These are phyloP conservation scores for Archocentrus centrarchus DNA, from an alignment of 2,113 vertebrate genomes.

Conservation along the genomic window DNA sequence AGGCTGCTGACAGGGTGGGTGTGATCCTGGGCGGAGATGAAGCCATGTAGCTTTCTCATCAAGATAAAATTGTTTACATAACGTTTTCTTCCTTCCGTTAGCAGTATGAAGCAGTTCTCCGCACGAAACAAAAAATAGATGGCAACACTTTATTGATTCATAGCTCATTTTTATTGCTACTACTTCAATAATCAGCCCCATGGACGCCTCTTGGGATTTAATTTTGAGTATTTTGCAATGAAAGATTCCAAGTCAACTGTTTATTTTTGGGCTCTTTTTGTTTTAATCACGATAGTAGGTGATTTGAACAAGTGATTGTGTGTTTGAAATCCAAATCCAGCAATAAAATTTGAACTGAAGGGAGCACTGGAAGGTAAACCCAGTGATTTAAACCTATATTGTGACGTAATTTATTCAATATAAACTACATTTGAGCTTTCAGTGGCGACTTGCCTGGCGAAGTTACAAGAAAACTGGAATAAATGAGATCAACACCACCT, in stretches of 20 bases:
- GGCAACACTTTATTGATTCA: rapidly evolving
- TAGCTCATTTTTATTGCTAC: background rate
- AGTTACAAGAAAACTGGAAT: too few relatives aligned
- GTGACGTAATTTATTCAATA: background rate
- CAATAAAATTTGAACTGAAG: background rate
- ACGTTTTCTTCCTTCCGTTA: conserved; percentile 34
- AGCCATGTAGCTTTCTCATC: conserved; percentile 33
- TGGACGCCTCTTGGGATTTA: background rate
- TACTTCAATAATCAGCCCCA: background rate
- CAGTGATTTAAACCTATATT: background rate
- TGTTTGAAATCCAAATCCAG: background rate
- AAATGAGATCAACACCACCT: too few relatives aligned
- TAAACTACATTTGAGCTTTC: background rate
- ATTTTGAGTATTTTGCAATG: background rate
- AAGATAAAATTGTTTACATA: conserved; percentile 59
- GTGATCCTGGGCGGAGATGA: conserved; percentile 65
- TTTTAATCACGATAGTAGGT: background rate
- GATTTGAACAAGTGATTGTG: background rate
- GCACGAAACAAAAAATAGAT: background rate
- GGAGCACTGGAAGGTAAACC: background rate
- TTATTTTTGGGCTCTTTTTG: background rate
- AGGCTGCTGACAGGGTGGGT: conserved; percentile 42
- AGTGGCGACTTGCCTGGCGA: background rate
- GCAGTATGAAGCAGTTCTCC: background rate
- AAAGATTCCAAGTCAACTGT: background rate